Percentiles rank a stretch among this genome's conserved stretches.
phyloP scores from a whole-genome alignment of 2,113 vertebrate species.

The Indicator maculatus region DNA sequence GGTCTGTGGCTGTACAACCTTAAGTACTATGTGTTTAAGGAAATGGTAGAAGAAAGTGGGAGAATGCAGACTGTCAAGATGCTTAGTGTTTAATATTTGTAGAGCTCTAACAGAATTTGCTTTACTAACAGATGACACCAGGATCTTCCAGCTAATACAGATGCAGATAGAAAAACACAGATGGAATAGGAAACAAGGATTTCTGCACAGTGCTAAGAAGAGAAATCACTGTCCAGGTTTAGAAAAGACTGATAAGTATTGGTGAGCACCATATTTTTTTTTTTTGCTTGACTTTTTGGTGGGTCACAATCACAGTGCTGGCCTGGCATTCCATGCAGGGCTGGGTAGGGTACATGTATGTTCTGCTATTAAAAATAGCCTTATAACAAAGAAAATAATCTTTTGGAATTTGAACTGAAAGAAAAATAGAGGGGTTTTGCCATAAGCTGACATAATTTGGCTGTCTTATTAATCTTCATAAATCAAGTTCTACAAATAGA shows the following conservation, averaged over 20 bases:
- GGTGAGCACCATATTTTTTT: not conserved
- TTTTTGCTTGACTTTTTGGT: constrained; percentile 10
- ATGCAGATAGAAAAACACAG: not conserved
- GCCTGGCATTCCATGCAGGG: not conserved
- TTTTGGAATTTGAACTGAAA: constrained; percentile 55
- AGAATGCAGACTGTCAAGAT: not conserved
- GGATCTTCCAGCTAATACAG: not conserved
- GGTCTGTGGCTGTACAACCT: not conserved
- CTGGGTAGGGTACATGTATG: constrained; percentile 9
- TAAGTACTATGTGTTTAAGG: not conserved
- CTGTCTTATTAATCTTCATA: constrained; percentile 31
- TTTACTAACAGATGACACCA: not conserved
- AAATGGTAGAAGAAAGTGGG: not conserved
- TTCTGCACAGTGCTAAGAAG: not conserved
- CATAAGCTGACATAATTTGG: constrained; percentile 62
- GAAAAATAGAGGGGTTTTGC: constrained; percentile 53
- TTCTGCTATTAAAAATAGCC: constrained; percentile 64
- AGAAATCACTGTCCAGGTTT: not conserved
- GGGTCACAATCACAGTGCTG: not conserved
- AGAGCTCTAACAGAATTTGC: not conserved
- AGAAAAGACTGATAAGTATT: not conserved
- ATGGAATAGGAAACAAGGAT: not conserved
- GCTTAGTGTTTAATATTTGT: not conserved
- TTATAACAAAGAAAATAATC: constrained; percentile 57
- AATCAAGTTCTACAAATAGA: constrained; percentile 54